Evolutionary conservation across 2,888 invertebrate genomes (phyloP).

Genomic region (Plagiodera versicolora): DNA sequence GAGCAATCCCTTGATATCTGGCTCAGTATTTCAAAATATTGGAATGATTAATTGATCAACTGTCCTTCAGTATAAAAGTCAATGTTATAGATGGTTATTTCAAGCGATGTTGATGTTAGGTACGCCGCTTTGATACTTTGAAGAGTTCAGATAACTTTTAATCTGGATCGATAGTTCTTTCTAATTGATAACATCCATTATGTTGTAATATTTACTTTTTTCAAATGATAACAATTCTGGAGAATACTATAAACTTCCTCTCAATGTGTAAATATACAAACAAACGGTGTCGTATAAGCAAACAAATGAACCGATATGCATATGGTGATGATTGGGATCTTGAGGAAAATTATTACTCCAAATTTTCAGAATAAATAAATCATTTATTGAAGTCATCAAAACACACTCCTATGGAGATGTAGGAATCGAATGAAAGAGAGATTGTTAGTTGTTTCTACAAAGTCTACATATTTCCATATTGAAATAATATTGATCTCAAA

Average conservation of each 20-base stretch:
- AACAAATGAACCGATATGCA: slow-evolving; percentile 7
- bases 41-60: no score
- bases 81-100: no score
- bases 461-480: no score
- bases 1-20: no score
- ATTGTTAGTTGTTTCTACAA: no score
- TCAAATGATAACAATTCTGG: slow-evolving; percentile 3
- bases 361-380: not conserved
- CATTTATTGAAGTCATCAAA: no score
- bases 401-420: no score
- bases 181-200: slow-evolving; percentile 9
- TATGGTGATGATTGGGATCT: slow-evolving; percentile 11
- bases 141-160: not conserved
- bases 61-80: no score
- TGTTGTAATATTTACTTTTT: slow-evolving; percentile 12
- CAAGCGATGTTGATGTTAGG: no score
- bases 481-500: no score
- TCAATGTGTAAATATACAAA: slow-evolving; percentile 9
- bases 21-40: no score
- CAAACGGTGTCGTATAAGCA: slow-evolving; percentile 10
- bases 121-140: not conserved
- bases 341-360: not conserved
- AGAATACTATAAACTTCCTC: slow-evolving; percentile 10
- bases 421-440: no score
- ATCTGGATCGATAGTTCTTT: not conserved